Conservation (phyloP, 2,113 vertebrate species). For the Nothocercus nigrocapillus region DNA sequence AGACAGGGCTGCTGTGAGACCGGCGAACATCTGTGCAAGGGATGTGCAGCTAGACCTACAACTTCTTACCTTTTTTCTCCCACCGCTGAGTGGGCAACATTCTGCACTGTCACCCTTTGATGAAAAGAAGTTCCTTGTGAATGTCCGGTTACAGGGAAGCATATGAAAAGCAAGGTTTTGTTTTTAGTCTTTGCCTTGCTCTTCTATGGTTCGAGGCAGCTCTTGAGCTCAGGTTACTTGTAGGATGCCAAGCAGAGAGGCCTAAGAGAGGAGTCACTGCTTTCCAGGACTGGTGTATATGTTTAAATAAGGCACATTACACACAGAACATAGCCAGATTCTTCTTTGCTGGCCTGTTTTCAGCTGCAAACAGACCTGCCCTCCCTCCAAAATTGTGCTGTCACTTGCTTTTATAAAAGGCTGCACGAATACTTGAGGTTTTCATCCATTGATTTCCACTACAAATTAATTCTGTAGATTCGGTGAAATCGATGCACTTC, state of each 20-base stretch:
- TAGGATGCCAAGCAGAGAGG: neutral
- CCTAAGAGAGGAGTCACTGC: neutral
- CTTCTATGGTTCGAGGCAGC: neutral
- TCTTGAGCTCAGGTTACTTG: neutral
- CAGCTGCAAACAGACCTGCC: neutral
- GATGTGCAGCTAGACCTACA: neutral
- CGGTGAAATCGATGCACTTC: neutral
- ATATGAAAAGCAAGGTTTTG: neutral
- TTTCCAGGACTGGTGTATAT: neutral
- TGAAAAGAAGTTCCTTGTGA: neutral
- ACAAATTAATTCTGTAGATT: neutral
- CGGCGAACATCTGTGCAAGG: neutral
- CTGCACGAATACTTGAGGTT: neutral
- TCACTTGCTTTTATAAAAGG: neutral
- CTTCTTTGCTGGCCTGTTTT: neutral
- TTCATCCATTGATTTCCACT: slow-evolving; percentile 1
- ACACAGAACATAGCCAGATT: neutral
- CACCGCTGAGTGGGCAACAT: neutral
- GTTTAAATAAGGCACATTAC: neutral
- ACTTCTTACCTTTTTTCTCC: neutral
- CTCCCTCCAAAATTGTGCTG: neutral
- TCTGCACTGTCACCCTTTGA: neutral
- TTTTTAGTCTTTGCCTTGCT: neutral
- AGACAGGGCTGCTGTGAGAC: neutral
- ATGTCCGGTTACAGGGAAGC: neutral